Evolutionary conservation across 1,140 invertebrate species (phyloP), one percentile per base, ranked within the genome.

Genomic region (Copidosoma floridanum): DNA sequence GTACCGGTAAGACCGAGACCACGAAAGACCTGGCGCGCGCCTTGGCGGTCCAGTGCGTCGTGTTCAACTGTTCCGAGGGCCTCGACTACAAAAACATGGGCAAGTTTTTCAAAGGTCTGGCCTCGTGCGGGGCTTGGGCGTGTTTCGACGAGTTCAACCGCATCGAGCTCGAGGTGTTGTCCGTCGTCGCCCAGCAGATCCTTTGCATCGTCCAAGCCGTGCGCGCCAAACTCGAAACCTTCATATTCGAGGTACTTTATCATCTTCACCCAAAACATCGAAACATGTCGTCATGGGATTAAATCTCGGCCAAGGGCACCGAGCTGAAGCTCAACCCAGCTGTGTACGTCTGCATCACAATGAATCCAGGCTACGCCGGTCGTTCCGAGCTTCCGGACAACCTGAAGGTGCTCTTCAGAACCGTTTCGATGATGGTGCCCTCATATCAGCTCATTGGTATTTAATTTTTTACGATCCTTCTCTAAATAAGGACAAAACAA

Each of bases 141-240:
- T 97, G 94, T 73, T 95, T 97, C 70, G 94, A 97, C 70, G 94
- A 97, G 78, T 97, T 97, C 72, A 97, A 97, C 74, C 82, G 91
- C n/a, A 95, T 97, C 64, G 93, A 96, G 64, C 81, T 95, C 43
- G 93, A 95, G 81, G 90, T 93, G 4, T 70, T 93, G 0, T 92
- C 89, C 0, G 90, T 92, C 0, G 86, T 93, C 0, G 90, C 90
- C 0, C 90, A 92, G 74, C 92, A 96, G 75, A 92, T 93, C 60
- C 72, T 92, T 14, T 88, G 85, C 63, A 92, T 93, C 51, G 80
- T 91, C n/a, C 83, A 88, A 79, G 93, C 92, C 21, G 89, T 95
- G 6, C 83, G 88, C 38, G 85, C 82, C 37, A 81, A 89, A 51
- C 64, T 85, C 2, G 82, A 87, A 37, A 89, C 82, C 46, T 92